Evolutionary conservation across 2,113 vertebrate genomes (phyloP), one percentile per base, ranked within the genome.

Genomic region (Ailurus styani): DNA sequence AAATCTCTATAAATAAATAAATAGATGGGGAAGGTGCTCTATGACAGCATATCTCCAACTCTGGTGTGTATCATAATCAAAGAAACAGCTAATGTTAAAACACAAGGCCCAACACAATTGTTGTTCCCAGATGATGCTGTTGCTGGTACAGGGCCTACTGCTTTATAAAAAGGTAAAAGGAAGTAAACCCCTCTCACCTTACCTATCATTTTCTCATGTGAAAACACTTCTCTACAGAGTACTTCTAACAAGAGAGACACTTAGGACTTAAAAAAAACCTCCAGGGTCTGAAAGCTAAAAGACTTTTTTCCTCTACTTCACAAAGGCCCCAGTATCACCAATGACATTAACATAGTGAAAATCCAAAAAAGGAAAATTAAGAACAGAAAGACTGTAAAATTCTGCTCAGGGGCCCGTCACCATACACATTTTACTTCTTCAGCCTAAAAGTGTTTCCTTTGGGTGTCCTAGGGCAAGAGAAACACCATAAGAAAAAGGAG

Each of bases 241-340:
- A 81, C 75, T 92, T 90, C 62, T 50, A 93, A 87, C 20, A 90
- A 72, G 29, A 95, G 64, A 96, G 62, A 72, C 70, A 93, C 57
- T 89, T 82, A 84, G 20, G 64, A 25, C 55, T 91, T 95, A 90
- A 96, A 96, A 97, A 47, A 90, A 13, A 94, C 54, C 52, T 85
- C 37, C n/a, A 88, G 57, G 66, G 15, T 45, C 64, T 95, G 52
- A 93, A 91, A 96, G 47, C 47, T 85, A 62, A 75, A 90, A 87
- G 17, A 66, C 75, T 66, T 87, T 54, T 17, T 55, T 2, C 34
- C 57, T 18, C 18, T 31, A 93, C 29, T 88, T 96, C 55, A 62
- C 29, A 93, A 97, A 96, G 75, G 40, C 37, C 78, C 55, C 77
- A 72, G 68, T 86, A 29, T 86, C 54, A 86, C 25, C 78, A 91